Evolutionary conservation across 2,888 invertebrate genomes (phyloP).

Genomic region (Cistogaster globosa): DNA sequence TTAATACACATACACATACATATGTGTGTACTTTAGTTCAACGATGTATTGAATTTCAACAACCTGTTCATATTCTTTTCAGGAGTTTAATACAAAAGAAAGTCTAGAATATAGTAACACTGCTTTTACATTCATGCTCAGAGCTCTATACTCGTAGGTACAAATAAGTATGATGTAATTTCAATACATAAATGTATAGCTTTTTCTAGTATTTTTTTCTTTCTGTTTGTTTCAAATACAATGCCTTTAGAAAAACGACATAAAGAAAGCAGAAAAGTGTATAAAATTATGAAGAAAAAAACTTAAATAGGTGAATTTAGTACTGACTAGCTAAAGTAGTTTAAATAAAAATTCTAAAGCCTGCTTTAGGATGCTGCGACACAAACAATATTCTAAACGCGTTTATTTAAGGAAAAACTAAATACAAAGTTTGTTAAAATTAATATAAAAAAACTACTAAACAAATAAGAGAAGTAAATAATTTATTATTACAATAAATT

Average conservation of each 20-base stretch:
- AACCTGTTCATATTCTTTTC: slow-evolving; percentile 62
- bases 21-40: slow-evolving; percentile 24
- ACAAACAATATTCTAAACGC: background rate
- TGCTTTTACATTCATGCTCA: background rate
- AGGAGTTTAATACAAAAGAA: slow-evolving; percentile 28
- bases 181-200: slow-evolving; percentile 2
- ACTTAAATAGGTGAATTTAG: slow-evolving; percentile 27
- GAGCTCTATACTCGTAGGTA: background rate
- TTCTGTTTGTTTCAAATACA: slow-evolving; percentile 27
- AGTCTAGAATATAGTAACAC: slow-evolving; percentile 11
- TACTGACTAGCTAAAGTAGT: slow-evolving; percentile 12
- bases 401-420: background rate
- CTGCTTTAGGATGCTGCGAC: slow-evolving; percentile 33
- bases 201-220: slow-evolving; percentile 5
- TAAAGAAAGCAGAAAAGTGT: slow-evolving; percentile 5
- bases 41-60: slow-evolving; percentile 69
- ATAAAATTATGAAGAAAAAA: slow-evolving; percentile 10
- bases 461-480: background rate
- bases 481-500: too few species aligned
- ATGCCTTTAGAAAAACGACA: slow-evolving; percentile 2
- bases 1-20: background rate
- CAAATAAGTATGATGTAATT: slow-evolving; percentile 15
- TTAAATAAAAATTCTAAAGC: slow-evolving; percentile 42
- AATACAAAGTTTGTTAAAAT: slow-evolving; percentile 7
- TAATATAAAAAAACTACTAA: background rate